A percentile compares a stretch with the other conserved stretches of the same genome.
Conservation (phyloP, 2,888 invertebrate genomes). For the Brenthis hecate region DNA sequence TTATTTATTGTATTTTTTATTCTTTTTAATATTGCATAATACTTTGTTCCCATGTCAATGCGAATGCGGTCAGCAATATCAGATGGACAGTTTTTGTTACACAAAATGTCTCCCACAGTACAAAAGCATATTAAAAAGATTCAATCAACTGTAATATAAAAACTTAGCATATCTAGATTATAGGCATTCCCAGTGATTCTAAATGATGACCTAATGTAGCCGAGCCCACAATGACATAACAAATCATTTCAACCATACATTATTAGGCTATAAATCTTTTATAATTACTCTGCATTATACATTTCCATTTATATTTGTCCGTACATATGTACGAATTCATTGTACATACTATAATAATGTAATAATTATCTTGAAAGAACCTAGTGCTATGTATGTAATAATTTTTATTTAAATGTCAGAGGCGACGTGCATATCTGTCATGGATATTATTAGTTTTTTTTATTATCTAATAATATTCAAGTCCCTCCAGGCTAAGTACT, state of each 20-base stretch:
- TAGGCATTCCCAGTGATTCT: constrained; percentile 11
- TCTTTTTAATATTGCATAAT: not conserved
- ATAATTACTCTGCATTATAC: constrained; percentile 7
- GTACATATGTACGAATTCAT: not conserved
- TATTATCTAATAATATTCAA: too few species aligned
- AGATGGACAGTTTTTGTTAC: not conserved
- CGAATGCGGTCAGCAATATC: not conserved
- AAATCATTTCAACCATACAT: constrained; percentile 12
- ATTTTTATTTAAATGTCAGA: too few species aligned
- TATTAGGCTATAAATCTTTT: constrained; percentile 16
- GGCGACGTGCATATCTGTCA: too few species aligned
- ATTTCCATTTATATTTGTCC: not conserved
- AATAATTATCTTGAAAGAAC: too few species aligned
- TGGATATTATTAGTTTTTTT: too few species aligned
- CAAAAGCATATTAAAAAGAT: constrained; percentile 22
- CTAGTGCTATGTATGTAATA: too few species aligned
- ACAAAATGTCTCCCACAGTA: constrained; percentile 8
- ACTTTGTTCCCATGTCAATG: not conserved
- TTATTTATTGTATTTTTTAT: not conserved
- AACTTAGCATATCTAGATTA: constrained; percentile 21
- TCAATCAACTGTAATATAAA: constrained; percentile 19
- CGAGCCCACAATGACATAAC: constrained; percentile 36
- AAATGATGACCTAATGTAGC: constrained; percentile 37
- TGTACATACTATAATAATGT: not conserved
- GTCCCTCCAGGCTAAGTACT: too few species aligned